Evolutionary conservation across 2,113 vertebrate species (phyloP).

Genomic region (Butorides virescens): DNA sequence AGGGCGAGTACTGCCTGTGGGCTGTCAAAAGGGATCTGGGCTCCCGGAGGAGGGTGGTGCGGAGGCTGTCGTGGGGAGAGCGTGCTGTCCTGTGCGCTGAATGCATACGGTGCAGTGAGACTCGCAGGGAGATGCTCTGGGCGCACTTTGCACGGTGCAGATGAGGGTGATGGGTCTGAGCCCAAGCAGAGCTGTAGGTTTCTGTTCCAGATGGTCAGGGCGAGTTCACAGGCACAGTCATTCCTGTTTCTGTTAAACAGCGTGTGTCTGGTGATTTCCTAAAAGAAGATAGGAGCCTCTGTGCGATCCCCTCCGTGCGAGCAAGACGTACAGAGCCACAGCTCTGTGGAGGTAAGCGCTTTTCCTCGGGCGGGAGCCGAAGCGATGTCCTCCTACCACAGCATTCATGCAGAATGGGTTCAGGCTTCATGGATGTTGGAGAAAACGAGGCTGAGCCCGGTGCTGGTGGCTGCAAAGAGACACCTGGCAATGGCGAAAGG

Average conservation of each 20-base stretch:
- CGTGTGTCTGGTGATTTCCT: slow-evolving; percentile 47
- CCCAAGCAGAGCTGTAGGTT: slow-evolving; percentile 15
- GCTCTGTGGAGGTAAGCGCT: slow-evolving; percentile 41
- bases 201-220: slow-evolving; percentile 52
- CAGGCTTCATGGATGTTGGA: neutral
- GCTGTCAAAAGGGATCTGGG: neutral
- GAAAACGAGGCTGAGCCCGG: neutral
- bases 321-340: neutral
- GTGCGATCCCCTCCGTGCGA: neutral
- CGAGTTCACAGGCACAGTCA: slow-evolving; percentile 23
- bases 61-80: neutral
- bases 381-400: neutral
- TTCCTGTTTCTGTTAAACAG: slow-evolving; percentile 59
- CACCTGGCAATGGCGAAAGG: neutral
- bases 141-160: neutral
- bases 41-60: neutral
- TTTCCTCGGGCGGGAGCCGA: neutral
- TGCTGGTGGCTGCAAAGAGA: neutral
- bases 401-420: neutral
- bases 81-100: neutral
- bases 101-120: neutral
- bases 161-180: neutral
- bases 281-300: neutral
- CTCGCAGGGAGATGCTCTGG: neutral
- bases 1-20: neutral